Base-by-base conservation (phyloP, 2,113 vertebrate species). In the Anguilla japonica region DNA sequence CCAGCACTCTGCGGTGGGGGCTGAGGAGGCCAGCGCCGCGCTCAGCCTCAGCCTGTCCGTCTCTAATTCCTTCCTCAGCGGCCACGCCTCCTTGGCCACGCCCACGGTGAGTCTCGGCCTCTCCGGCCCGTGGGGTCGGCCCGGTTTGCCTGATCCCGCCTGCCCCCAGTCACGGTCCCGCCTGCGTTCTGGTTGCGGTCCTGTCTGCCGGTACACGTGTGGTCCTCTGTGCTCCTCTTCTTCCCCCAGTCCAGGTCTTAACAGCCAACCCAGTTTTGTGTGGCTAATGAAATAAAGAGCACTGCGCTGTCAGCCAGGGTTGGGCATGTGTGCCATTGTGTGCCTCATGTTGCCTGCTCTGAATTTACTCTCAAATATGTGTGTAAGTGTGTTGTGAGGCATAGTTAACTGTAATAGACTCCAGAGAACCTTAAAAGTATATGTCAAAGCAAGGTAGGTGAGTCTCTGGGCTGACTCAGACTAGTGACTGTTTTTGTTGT, bases 1-100 rank as follows among this genome's bases (percentile, higher is more conserved):
- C 96, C 98, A 98, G 96, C 97, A 96, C 94, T 95, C 96, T 95
- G 95, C 96, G 90, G 96, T 97, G 96, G 94, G 92, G 92, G 94
- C 96, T 92, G 98, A 99, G 96, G 98, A 98, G 96, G 91, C 90
- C 93, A 95, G 94, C 96, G 95, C 97, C 95, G 88, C 96, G 96
- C 96, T 97, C 95, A 97, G 97, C 93, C 96, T 99, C 97, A 98
- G 96, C 97, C 96, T 98, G 92, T 99, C 98, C 93, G 94, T 98
- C 96, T 99, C 98, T 98, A 98, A 97, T 96, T 98, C 97, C 97
- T 98, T 97, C 97, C 97, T 99, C 94, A 98, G 95, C 96, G 97
- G 97, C 95, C 98, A 99, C 91, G 95, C 97, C 91, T 97, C 96
- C 93, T 95, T 98, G 90, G 97, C 97, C 90, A 97, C 97, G 91